These are phyloP conservation scores for Leptarthrus brevirostris DNA, from an alignment of 2,888 invertebrate genomes.

Conservation along the genomic window DNA sequence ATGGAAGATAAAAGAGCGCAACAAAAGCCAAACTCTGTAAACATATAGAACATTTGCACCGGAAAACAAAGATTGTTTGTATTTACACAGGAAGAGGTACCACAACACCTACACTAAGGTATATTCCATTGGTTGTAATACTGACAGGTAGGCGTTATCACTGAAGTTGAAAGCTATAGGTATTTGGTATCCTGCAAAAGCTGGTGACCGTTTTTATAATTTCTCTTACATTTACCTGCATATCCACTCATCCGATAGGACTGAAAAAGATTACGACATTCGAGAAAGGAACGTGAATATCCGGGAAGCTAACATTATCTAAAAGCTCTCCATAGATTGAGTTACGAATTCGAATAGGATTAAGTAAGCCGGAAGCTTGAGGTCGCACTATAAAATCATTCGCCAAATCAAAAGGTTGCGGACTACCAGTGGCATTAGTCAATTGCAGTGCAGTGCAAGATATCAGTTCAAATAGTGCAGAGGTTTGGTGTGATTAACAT, in stretches of 20 bases:
- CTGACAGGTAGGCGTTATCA: slow-evolving; percentile 50
- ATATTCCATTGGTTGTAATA: slow-evolving; percentile 47
- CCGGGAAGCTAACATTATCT: slow-evolving; percentile 19
- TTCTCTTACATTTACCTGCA: neutral
- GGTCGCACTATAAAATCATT: neutral
- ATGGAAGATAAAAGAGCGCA: neutral
- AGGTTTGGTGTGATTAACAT: neutral
- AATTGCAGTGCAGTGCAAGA: slow-evolving; percentile 6
- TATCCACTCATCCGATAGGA: neutral
- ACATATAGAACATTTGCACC: neutral
- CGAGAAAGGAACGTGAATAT: slow-evolving; percentile 20
- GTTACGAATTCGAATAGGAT: slow-evolving; percentile 30
- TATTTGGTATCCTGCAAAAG: neutral
- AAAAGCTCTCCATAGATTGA: slow-evolving; percentile 8
- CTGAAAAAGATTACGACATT: slow-evolving; percentile 3
- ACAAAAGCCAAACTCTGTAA: neutral
- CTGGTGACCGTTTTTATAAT: neutral
- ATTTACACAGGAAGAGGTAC: neutral
- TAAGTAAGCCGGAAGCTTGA: slow-evolving; percentile 10
- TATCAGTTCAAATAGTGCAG: slow-evolving; percentile 32
- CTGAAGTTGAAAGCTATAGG: neutral
- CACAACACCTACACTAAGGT: neutral
- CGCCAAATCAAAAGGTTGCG: neutral
- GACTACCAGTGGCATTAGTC: neutral
- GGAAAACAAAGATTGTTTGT: neutral